Evolutionary conservation across 1,140 invertebrate species (phyloP).

Genomic region (Papilio polytes): DNA sequence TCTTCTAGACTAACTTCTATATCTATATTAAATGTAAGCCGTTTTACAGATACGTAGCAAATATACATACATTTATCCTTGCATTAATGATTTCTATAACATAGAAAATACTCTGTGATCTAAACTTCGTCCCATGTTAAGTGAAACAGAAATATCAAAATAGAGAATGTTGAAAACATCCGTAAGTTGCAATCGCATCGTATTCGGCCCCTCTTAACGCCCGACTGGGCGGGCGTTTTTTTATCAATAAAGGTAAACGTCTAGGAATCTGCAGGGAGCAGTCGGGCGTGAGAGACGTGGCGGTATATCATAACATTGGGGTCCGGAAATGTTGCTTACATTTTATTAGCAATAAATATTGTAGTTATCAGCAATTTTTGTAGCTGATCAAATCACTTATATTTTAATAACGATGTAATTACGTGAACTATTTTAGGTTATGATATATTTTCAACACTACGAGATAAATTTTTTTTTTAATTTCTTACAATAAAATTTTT

Average conservation of each 20-base stretch:
- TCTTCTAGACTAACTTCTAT: too few relatives aligned
- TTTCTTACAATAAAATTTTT: too few relatives aligned
- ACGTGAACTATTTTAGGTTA: too few relatives aligned
- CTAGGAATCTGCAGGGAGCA: constrained; percentile 42
- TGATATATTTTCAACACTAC: too few relatives aligned
- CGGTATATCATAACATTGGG: constrained; percentile 34
- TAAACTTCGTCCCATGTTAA: constrained; percentile 42
- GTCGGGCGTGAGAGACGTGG: constrained; percentile 28
- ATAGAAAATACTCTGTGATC: background rate
- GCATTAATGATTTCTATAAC: too few relatives aligned
- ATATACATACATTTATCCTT: too few relatives aligned
- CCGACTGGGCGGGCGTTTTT: constrained; percentile 54
- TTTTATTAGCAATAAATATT: constrained; percentile 12
- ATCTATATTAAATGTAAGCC: too few relatives aligned
- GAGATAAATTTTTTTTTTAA: too few relatives aligned
- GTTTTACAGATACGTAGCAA: too few relatives aligned
- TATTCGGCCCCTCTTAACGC: constrained; percentile 53
- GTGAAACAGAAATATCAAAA: constrained; percentile 60
- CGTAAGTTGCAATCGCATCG: constrained; percentile 64
- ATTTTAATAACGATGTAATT: too few relatives aligned
- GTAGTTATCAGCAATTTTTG: background rate
- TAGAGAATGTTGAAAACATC: constrained; percentile 60
- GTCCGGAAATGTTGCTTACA: constrained; percentile 13
- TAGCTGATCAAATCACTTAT: too few relatives aligned
- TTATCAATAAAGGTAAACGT: constrained; percentile 57